Base-by-base conservation (phyloP, 2,113 vertebrate genomes). In the Euleptes europaea region DNA sequence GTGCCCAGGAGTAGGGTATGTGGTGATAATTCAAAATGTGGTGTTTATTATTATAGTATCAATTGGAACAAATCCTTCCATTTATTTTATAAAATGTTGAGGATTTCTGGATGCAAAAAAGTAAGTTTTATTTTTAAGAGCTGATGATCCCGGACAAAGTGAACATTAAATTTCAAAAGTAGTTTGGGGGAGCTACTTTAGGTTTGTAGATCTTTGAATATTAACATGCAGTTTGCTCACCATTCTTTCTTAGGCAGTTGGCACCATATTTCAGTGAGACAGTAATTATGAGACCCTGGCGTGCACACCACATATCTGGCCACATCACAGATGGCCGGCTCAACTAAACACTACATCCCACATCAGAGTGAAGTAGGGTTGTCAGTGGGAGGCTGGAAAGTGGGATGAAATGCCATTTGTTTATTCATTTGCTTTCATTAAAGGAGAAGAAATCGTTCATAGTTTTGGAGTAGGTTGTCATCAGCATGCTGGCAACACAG, bases 261-360 rank as follows among this genome's bases (percentile, higher is more conserved):
- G n/a, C 44, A 74, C 78, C 9, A 77, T 66, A 28, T 49, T 88
- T 49, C 42, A 73, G 33, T 70, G 14, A 86, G 14, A 70, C 15
- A 65, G 0, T 8, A 3, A 28, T 35, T 84, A 28, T 54, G 44
- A 85, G 71, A 40, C 9, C 74, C 83, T 80, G 74, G 31, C 35
- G 33, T 38, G 14, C 40, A 57, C 3, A 79, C 71, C 69, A 67
- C 73, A 60, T 57, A 69, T 75, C 47, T 71, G 80, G 69, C 73
- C 85, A 86, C 85, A 69, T 78, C 80, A 70, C n/a, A 71, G 74
- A 86, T 38, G 72, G 72, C 26, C 12, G 49, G n/a, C 38, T 80
- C 19, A 47, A n/a, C 28, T 72, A 78, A 67, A 65, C 23, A 33
- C 9, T 67, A 3, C 47, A n/a, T 47, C 17, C 66, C 12, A 63